Conservation (phyloP, 2,888 invertebrate genomes). For the Nomada hirtipes region DNA sequence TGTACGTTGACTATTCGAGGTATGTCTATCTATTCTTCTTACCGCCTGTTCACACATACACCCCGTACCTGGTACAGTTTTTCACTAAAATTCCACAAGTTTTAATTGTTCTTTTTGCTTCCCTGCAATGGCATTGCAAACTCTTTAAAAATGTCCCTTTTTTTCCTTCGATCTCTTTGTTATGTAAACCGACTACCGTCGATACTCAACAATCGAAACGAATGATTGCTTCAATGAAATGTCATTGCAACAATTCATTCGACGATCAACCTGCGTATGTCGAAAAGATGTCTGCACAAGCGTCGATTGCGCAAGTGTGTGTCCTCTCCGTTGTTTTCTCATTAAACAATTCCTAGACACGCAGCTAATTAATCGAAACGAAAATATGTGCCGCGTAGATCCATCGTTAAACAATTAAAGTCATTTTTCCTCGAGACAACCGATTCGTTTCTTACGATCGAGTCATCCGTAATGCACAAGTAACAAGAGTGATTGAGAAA, state of each 20-base stretch:
- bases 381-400: neutral
- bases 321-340: slow-evolving; percentile 7
- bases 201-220: neutral
- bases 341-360: neutral
- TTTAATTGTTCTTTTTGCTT: neutral
- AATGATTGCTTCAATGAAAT: neutral
- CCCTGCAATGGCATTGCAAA: neutral
- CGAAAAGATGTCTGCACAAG: neutral
- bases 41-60: neutral
- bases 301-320: neutral
- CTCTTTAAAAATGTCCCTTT: neutral
- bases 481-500: neutral
- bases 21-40: neutral
- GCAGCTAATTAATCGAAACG: neutral
- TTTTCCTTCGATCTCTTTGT: neutral
- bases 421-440: neutral
- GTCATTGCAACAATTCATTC: neutral
- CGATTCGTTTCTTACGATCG: neutral
- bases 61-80: neutral
- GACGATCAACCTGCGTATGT: neutral
- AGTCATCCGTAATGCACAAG: neutral
- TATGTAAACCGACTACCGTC: slow-evolving; percentile 14
- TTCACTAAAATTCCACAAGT: slow-evolving; percentile 7
- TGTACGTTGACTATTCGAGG: neutral
- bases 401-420: slow-evolving; percentile 13